A percentile compares a stretch with the other conserved stretches of the same genome.
Conservation (phyloP, 2,113 vertebrate genomes). For the Colius striatus region DNA sequence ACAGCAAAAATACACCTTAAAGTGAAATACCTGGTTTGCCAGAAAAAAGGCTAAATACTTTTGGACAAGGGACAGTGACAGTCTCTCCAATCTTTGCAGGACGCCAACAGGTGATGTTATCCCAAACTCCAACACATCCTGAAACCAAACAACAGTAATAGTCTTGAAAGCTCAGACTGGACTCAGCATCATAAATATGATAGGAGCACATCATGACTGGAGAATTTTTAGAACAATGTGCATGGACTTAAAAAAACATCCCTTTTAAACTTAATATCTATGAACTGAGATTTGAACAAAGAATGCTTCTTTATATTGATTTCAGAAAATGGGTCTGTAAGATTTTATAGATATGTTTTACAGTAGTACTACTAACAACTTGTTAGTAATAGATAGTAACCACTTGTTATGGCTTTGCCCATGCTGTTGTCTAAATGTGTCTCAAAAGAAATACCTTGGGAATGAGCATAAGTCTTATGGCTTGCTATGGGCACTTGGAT, state of each 20-base stretch:
- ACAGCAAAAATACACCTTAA: not conserved
- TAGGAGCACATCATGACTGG: accelerated
- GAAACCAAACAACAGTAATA: not conserved
- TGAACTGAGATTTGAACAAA: not conserved
- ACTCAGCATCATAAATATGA: not conserved
- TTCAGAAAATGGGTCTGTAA: not conserved
- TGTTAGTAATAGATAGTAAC: not conserved
- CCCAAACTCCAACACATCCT: slow-evolving; percentile 83
- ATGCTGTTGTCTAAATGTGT: not conserved
- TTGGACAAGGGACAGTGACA: slow-evolving; percentile 81
- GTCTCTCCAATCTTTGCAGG: slow-evolving; percentile 81
- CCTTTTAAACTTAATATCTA: not conserved
- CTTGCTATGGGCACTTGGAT: not conserved
- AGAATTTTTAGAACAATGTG: not conserved
- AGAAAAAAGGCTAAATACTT: slow-evolving; percentile 72
- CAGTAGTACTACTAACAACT: not conserved
- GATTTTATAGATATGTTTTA: not conserved
- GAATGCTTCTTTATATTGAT: not conserved
- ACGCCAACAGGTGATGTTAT: slow-evolving; percentile 85
- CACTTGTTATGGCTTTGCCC: not conserved
- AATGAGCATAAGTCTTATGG: not conserved
- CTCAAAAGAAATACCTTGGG: not conserved
- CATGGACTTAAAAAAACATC: not conserved
- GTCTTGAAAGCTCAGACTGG: not conserved
- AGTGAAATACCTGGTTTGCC: slow-evolving; percentile 76